Base-by-base conservation (phyloP, 2,113 vertebrate species). In the Salvelinus sp. region DNA sequence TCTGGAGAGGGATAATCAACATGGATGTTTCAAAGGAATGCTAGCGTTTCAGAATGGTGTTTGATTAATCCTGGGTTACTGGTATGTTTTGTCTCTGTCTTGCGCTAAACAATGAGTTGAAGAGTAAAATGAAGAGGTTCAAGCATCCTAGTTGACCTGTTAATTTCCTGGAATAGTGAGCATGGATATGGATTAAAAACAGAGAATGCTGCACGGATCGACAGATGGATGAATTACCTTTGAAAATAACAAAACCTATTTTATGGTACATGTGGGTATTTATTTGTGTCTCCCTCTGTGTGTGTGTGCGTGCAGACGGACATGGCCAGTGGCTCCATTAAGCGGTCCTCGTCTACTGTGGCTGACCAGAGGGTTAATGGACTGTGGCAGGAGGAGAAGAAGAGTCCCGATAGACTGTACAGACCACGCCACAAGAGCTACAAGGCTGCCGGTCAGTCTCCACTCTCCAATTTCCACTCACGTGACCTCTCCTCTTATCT, bases 391-490 rank as follows among this genome's bases (percentile, higher is more conserved):
- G 65, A 67, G 12, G 96, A 98, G 28, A 96, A 98, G 74, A 95
- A 95, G 88, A 96, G 97, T 0, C 95, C 97, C 0, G 97, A 98
- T 79, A 87, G 91, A 88, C 83, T 83, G 30, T 97, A 97, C 88
- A 94, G 96, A 87, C 96, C 96, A 2, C 95, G 96, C 64, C 95
- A 97, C 79, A 95, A 96, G 86, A 98, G 97, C 85, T 99, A 98
- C 90, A 98, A 97, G 84, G 96, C 96, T 76, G 96, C 97, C 2
- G 93, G 93, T 97, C 63, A 74, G 91, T 88, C n/a, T 22, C 18
- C 74, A 6, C 50, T 68, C 38, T 27, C 64, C 74, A 10, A 48
- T 68, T 20, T 23, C 64, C 4, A 13, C 44, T 16, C 58, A 2
- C 2, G n/a, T 22, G 20, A 62, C 16, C 50, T 54, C 16, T 54